Conservation (phyloP, 2,113 vertebrate genomes). For the Ophthalmolycus amberensis region DNA sequence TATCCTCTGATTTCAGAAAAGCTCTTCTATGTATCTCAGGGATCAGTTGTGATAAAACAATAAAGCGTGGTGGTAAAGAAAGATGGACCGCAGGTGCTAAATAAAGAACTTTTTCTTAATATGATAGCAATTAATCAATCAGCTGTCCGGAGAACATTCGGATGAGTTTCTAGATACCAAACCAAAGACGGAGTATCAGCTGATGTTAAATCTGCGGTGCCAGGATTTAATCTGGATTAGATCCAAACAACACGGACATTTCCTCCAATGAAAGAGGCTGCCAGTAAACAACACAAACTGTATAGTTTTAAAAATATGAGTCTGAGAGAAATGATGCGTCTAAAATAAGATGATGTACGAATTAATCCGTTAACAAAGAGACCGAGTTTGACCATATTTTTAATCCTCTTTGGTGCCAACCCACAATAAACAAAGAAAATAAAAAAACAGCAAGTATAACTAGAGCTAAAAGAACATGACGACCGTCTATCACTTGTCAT, state of each 20-base stretch:
- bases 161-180: not conserved
- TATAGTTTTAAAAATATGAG: not conserved
- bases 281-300: not conserved
- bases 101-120: too few relatives aligned
- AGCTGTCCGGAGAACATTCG: too few relatives aligned
- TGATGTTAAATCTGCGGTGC: not conserved
- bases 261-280: not conserved
- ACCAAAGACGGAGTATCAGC: not conserved
- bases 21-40: not conserved
- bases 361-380: not conserved
- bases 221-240: constrained; percentile 25
- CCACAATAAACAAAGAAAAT: not conserved
- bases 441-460: not conserved
- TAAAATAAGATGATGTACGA: not conserved
- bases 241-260: not conserved
- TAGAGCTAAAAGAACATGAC: not conserved
- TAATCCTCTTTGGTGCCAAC: not conserved
- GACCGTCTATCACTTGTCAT: not conserved
- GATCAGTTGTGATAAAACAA: not conserved
- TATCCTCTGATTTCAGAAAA: not conserved
- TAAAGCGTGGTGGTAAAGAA: not conserved
- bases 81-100: too few relatives aligned
- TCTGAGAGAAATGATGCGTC: not conserved
- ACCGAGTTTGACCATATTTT: not conserved
- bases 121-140: too few relatives aligned